Evolutionary conservation across 2,888 invertebrate genomes (phyloP).

Genomic region (Drosophila atripex): DNA sequence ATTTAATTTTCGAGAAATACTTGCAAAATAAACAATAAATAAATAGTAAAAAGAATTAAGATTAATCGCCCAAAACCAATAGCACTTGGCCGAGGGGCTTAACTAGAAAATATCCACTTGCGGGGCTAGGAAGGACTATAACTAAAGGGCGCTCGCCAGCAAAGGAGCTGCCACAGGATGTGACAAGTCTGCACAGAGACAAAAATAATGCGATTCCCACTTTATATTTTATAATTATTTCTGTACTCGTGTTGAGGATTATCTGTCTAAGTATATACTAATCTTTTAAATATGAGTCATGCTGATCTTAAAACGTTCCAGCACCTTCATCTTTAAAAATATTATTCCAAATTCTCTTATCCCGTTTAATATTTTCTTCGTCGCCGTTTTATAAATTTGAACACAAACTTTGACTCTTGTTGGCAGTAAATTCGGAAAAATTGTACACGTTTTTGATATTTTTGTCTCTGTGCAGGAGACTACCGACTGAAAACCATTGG

Average conservation of each 20-base stretch:
- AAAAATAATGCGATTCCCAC: conserved; percentile 15
- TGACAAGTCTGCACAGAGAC: conserved; percentile 25
- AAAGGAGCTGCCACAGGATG: conserved; percentile 50
- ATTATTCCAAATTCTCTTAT: not conserved
- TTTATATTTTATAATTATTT: conserved; percentile 2
- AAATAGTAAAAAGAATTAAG: conserved; percentile 48
- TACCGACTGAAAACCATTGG: conserved; percentile 62
- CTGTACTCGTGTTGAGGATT: not conserved
- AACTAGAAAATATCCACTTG: conserved; percentile 59
- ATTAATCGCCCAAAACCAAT: conserved; percentile 55
- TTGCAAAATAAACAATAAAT: conserved; percentile 49
- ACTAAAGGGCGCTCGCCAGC: conserved; percentile 42
- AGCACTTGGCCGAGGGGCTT: conserved; percentile 43
- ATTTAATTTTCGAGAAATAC: conserved; percentile 40
- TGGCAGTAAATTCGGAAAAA: not conserved
- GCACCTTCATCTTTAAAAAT: not conserved
- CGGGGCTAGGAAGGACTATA: conserved; percentile 44
- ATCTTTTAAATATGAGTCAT: too few species aligned
- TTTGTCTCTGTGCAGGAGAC: conserved; percentile 38
- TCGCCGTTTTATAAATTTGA: not conserved
- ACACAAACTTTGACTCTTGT: not conserved
- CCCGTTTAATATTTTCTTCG: not conserved
- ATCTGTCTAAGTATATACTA: too few species aligned
- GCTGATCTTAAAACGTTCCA: too few species aligned
- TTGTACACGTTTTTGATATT: not conserved